Base-by-base conservation (phyloP, 2,113 vertebrate genomes). In the Gallinago undulata region DNA sequence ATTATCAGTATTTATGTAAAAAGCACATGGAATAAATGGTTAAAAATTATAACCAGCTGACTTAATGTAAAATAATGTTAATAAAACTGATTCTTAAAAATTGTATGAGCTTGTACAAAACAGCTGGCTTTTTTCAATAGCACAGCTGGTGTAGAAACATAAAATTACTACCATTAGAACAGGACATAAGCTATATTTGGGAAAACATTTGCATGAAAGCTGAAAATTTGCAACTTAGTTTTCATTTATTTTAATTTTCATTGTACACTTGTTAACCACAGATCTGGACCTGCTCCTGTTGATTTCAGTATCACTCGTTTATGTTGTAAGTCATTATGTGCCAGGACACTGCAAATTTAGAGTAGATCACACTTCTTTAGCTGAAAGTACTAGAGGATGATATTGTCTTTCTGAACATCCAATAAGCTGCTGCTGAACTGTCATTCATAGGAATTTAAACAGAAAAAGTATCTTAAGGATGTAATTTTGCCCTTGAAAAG, bases 141-240 rank as follows among this genome's bases (percentile, higher is more conserved):
- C 87, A 89, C 96, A 96, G 96, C 95, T 95, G 96, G 80, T 88
- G 74, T 11, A 53, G 80, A 75, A 87, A 60, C 69, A 85, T 75
- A 22, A 89, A 95, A 97, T 92, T n/a, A 51, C 80, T 78, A 72
- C 75, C 53, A 10, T 94, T 86, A 84, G 86, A 94, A 84, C 69
- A 92, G 90, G 92, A 94, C 90, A 64, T 7, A 62, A 82, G 69
- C 90, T 96, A 95, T 92, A 93, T 96, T 92, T 94, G 86, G 94
- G 48, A 79, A 89, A 93, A 43, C 21, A 75, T 93, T 96, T 97
- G 89, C 84, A 93, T 89, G 94, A 84, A 91, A 91, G 69, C 69
- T 76, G 90, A 92, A 68, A 79, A 96, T 87, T 77, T 92, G 94
- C 92, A 89, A 64, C 30, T 77, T 70, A 35, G 72, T 94, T 95